Evolutionary conservation across 2,888 invertebrate genomes (phyloP), one percentile per base, ranked within the genome.

Genomic region (Drosophila ezoana): DNA sequence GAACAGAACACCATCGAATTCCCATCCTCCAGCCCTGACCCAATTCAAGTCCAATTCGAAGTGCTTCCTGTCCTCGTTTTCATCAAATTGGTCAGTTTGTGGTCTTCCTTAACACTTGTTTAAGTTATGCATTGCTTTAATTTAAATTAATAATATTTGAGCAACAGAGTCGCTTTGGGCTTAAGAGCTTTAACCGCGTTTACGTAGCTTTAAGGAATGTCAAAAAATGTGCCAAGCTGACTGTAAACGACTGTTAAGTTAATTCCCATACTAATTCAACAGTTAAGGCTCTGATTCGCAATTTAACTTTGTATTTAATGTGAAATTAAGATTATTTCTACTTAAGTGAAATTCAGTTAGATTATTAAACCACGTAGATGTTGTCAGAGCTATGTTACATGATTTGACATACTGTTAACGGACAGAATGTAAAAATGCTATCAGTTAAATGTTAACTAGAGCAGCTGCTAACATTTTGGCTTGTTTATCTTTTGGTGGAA

Each of bases 91-190:
- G 16, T 37, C 38, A 28, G 20, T 78, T 71, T 82, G 67, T 52
- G 59, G 66, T 44, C 41, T 49, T 60, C 38, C 41, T 20, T 28
- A 45, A 35, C 37, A 16, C 44, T 69, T 56, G 59, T 61, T 66
- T 72, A 66, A 69, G 67, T 71, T 77, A 77, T 68, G 58, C 58
- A 70, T 70, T 76, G 64, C 62, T 63, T 20, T 32, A 52, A 60
- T 60, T 52, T 37, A 64, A 68, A 58, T 10, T 45, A 48, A 56
- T 44, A 53, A 66, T 57, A 81, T 70, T 83, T 74, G 43, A 72
- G 72, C 66, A 76, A 72, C 44, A 57, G 57, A 59, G 76, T 78
- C 23, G 53, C 28, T 28, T 33, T 32, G 41, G 14, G 23, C 51
- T 72, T 53, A 45, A 47, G 23, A 45, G 62, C 49, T 71, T 67